Percentiles rank a stretch among this genome's conserved stretches.
These are phyloP conservation scores for Verasper variegatus DNA, from an alignment of 2,113 vertebrate genomes.

Conservation along the genomic window DNA sequence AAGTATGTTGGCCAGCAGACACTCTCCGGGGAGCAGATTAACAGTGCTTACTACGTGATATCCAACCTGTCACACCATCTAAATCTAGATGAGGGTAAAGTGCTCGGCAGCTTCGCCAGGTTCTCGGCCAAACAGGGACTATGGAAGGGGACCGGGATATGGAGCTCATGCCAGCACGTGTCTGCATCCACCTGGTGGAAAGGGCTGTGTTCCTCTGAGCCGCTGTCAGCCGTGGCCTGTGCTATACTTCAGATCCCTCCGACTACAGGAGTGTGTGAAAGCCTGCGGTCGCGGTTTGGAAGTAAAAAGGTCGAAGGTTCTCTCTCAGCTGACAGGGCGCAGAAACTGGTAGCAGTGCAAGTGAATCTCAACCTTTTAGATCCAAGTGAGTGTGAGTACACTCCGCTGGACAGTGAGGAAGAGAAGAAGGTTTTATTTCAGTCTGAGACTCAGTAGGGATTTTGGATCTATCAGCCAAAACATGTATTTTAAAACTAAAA, in stretches of 20 bases:
- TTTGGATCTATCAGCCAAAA: too few species aligned
- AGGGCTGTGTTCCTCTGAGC: too few species aligned
- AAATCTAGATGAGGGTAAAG: slow-evolving; percentile 57
- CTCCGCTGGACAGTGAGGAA: slow-evolving; percentile 33
- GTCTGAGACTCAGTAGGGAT: slow-evolving; percentile 22
- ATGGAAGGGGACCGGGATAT: too few species aligned
- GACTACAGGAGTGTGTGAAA: slow-evolving; percentile 45
- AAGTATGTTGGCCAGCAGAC: slow-evolving; percentile 50
- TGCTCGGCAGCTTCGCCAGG: slow-evolving; percentile 62
- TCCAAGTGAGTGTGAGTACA: slow-evolving; percentile 30
- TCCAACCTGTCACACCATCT: slow-evolving; percentile 61
- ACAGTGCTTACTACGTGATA: slow-evolving; percentile 52
- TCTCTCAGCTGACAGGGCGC: slow-evolving; percentile 25
- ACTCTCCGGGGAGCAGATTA: slow-evolving; percentile 61
- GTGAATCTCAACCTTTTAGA: slow-evolving; percentile 53
- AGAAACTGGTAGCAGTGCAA: slow-evolving; percentile 52
- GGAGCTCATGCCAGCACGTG: too few species aligned
- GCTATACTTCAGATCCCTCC: slow-evolving; percentile 65
- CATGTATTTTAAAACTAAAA: too few species aligned
- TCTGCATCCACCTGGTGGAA: too few species aligned
- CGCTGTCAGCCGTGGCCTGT: slow-evolving; percentile 51
- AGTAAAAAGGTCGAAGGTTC: neutral
- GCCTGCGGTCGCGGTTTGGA: slow-evolving; percentile 17
- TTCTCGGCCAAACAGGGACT: slow-evolving; percentile 24
- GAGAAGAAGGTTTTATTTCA: slow-evolving; percentile 50